Evolutionary conservation across 2,888 invertebrate species (phyloP), one percentile per base, ranked within the genome.

Genomic region (Hemaris fuciformis): DNA sequence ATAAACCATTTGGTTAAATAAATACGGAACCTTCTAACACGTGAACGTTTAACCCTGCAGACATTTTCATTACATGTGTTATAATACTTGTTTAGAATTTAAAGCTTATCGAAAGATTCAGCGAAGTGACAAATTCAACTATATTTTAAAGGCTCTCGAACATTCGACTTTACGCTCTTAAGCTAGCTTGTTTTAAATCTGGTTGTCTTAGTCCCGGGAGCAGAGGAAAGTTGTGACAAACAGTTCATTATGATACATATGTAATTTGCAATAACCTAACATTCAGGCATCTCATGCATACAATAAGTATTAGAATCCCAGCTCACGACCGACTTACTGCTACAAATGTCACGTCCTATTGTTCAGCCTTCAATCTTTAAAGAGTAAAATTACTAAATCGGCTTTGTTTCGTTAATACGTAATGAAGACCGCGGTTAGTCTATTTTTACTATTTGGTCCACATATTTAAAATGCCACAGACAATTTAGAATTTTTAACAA

Each of bases 1-100:
- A 69, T 64, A 68, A 74, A 75, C 75, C 65, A 63, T 76, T 72
- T 63, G 66, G 75, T 80, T 77, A 77, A 79, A 76, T 80, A 79
- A 84, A 80, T 79, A 53, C 41, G 25, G 8, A 41, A 60, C 41
- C 25, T 18, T 60, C 27, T 34, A 53, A 53, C 25, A 23, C 45
- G n/a, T n/a, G 46, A n/a, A 43, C 27, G 15, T 45, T 43, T 2
- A 45, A 45, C 31, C 46, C 34, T 46, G n/a, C n/a, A 59, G 34
- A 34, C 31, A 20, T 42, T 45, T 46, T 59, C 1, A 6, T 31
- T 27, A 38, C 7, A 34, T 8, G 15, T 34, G n/a, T 38, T 15
- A 27, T 59, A 25, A 8, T 48, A 38, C 2, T 38, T 45, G 13
- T 31, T 31, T 48, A 15, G 18, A 27, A 53, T 27, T 25, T 31